Evolutionary conservation across 2,113 vertebrate species (phyloP).

Genomic region (Nothocercus julius): DNA sequence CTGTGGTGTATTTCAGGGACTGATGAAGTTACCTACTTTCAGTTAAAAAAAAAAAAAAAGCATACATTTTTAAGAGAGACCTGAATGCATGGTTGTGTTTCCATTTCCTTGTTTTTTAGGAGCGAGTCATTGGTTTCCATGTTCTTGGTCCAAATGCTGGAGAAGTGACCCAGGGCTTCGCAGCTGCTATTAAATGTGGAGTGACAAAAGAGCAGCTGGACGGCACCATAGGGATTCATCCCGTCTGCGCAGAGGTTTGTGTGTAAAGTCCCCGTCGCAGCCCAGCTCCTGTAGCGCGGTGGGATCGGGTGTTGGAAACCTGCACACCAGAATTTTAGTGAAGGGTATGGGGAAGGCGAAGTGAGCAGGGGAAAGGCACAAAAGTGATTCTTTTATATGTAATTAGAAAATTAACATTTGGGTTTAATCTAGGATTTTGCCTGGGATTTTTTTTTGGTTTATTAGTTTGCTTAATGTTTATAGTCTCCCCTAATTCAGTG

Average conservation of each 20-base stretch:
- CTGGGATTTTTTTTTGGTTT: not conserved
- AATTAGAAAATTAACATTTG: not conserved
- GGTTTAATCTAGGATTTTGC: not conserved
- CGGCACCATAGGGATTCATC: slow-evolving; percentile 82
- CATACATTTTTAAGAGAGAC: not conserved
- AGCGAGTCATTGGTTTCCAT: slow-evolving; percentile 85
- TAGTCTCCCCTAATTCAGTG: not conserved
- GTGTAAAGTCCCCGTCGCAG: not conserved
- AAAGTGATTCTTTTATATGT: not conserved
- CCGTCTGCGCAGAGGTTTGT: slow-evolving; percentile 86
- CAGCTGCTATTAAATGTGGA: slow-evolving; percentile 83
- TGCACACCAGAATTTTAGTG: not conserved
- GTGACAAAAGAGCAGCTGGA: slow-evolving; percentile 84
- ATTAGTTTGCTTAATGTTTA: not conserved
- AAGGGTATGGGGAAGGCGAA: not conserved
- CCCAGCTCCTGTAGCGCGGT: not conserved
- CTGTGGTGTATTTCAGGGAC: not conserved
- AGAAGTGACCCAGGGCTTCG: slow-evolving; percentile 88
- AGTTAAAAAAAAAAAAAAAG: not conserved
- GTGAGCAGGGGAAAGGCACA: not conserved
- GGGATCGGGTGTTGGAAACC: not conserved
- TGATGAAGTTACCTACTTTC: not conserved
- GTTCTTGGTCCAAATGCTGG: slow-evolving; percentile 84
- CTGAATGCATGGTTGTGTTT: not conserved
- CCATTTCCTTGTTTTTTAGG: slow-evolving; percentile 63